Percentiles rank a stretch among this genome's conserved stretches.
Conservation (phyloP, 2,113 vertebrate genomes). For the Xenopus laevis region DNA sequence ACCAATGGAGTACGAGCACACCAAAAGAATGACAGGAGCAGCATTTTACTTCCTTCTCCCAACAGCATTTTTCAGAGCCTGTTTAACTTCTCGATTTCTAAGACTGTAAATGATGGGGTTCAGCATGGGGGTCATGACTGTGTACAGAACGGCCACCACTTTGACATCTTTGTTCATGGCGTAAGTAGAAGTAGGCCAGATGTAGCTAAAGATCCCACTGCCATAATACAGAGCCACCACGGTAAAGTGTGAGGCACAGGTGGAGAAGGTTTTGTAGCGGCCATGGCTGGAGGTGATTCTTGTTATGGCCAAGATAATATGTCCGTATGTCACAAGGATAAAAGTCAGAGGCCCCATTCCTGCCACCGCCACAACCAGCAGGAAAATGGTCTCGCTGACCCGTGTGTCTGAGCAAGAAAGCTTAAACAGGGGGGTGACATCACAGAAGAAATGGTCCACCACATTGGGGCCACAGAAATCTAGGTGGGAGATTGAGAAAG, state of each 20-base stretch:
- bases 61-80: slow-evolving; percentile 33
- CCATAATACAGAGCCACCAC: slow-evolving; percentile 32
- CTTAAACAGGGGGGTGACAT: slow-evolving; percentile 31
- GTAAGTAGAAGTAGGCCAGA: background rate
- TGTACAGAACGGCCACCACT: slow-evolving; percentile 49
- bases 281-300: slow-evolving; percentile 19
- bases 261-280: slow-evolving; percentile 49
- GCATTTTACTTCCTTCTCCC: background rate
- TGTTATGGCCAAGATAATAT: slow-evolving; percentile 20
- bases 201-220: background rate
- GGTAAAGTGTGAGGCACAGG: slow-evolving; percentile 38
- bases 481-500: slow-evolving; percentile 10
- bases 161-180: slow-evolving; percentile 32
- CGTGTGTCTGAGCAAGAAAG: slow-evolving; percentile 36
- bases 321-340: slow-evolving; percentile 17
- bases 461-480: slow-evolving; percentile 31
- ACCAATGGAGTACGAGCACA: too few species aligned
- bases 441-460: slow-evolving; percentile 42
- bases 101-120: slow-evolving; percentile 51
- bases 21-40: too few species aligned
- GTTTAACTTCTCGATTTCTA: slow-evolving; percentile 48
- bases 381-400: slow-evolving; percentile 11
- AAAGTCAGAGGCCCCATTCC: slow-evolving; percentile 28
- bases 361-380: slow-evolving; percentile 23
- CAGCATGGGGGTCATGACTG: slow-evolving; percentile 48